Percentiles rank a stretch among this genome's conserved stretches.
phyloP scores from a whole-genome alignment of 2,888 invertebrate genomes.

The Nipponacmea schrenckii region DNA sequence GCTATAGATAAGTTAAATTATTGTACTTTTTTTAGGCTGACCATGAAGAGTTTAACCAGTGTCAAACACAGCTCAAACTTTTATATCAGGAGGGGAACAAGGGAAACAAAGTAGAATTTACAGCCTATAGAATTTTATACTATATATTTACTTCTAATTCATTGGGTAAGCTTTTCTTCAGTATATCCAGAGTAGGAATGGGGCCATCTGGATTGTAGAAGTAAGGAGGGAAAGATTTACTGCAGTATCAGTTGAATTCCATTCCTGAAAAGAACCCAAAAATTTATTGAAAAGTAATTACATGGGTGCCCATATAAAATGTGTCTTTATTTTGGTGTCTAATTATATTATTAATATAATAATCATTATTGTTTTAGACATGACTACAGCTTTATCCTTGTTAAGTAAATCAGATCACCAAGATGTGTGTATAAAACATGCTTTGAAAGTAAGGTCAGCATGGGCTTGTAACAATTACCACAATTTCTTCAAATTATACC shows the following conservation, averaged over 20 bases:
- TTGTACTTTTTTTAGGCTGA: constrained; percentile 76
- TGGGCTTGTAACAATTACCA: constrained; percentile 94
- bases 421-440: constrained; percentile 85
- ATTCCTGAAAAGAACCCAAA: too few species aligned
- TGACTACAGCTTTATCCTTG: constrained; percentile 88
- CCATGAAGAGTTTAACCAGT: constrained; percentile 99
- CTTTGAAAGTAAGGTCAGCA: constrained; percentile 88
- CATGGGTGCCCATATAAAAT: too few species aligned
- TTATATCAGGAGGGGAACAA: constrained; percentile 75
- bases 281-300: too few species aligned
- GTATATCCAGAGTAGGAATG: too few species aligned
- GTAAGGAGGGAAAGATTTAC: too few species aligned
- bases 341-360: constrained; percentile 59
- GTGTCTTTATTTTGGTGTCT: too few species aligned
- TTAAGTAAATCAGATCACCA: constrained; percentile 81
- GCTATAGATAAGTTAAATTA: too few species aligned
- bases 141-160: constrained; percentile 98
- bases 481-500: constrained; percentile 91
- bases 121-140: constrained; percentile 94
- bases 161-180: constrained; percentile 75
- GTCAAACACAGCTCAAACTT: constrained; percentile 97
- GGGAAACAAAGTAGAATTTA: constrained; percentile 87
- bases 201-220: too few species aligned
- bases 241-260: too few species aligned
- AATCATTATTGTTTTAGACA: constrained; percentile 75